Conservation (phyloP, 2,888 invertebrate species). For the Argyra leucocephala region DNA sequence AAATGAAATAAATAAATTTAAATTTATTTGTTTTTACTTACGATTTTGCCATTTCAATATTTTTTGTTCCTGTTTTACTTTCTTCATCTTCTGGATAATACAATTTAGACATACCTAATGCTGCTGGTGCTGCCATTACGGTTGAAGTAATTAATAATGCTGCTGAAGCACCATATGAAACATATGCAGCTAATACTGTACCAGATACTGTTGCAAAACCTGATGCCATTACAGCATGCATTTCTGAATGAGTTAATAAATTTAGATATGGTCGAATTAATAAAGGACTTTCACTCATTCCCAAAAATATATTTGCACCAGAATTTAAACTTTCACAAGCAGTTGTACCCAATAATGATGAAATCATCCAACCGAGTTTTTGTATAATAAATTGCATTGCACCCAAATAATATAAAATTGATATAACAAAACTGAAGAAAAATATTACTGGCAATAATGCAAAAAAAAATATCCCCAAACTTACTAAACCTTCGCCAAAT, state of each 20-base stretch:
- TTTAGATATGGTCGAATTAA: conserved; percentile 78
- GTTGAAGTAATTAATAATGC: conserved; percentile 84
- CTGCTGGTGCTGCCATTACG: conserved; percentile 93
- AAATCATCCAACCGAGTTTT: conserved; percentile 69
- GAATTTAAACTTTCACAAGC: conserved; percentile 90
- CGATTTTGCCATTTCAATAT: conserved; percentile 62
- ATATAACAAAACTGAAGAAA: conserved; percentile 86
- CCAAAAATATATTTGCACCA: conserved; percentile 88
- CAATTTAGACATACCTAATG: conserved; percentile 80
- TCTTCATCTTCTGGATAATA: conserved; percentile 84
- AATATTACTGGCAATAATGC: conserved; percentile 83
- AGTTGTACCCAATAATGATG: conserved; percentile 68
- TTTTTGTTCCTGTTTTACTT: conserved; percentile 64
- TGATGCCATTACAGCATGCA: conserved; percentile 86
- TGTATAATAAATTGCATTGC: conserved; percentile 76
- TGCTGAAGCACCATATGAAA: conserved; percentile 78
- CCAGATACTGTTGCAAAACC: conserved; percentile 94
- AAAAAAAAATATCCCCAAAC: conserved; percentile 68
- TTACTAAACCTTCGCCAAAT: conserved; percentile 62
- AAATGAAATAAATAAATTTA: no score
- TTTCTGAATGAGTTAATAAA: conserved; percentile 76
- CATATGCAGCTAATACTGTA: conserved; percentile 86
- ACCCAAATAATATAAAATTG: conserved; percentile 80
- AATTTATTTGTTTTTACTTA: no score
- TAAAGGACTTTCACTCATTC: conserved; percentile 85